Evolutionary conservation across 2,888 invertebrate genomes (phyloP).

Genomic region (Tromatobia lineatoria): DNA sequence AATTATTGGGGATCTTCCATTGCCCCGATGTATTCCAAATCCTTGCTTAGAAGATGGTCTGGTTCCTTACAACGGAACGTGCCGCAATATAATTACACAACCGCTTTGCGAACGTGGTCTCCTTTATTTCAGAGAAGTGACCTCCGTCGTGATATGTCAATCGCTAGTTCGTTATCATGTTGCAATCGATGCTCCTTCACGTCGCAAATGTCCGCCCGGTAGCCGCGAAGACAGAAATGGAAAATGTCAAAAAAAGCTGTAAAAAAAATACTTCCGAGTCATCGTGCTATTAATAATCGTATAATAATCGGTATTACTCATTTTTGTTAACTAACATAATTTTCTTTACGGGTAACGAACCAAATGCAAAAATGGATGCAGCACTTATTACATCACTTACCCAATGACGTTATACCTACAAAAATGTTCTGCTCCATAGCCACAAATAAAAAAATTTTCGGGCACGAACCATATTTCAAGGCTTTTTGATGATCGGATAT

Average conservation of each 20-base stretch:
- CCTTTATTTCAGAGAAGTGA: constrained; percentile 88
- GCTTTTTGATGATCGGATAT: too few relatives aligned
- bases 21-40: constrained; percentile 88
- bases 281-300: neutral
- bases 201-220: neutral
- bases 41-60: constrained; percentile 87
- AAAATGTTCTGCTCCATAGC: too few relatives aligned
- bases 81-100: constrained; percentile 85
- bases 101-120: constrained; percentile 86
- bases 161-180: neutral
- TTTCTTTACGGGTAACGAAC: too few relatives aligned
- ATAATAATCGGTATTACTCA: neutral
- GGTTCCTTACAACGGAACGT: constrained; percentile 86
- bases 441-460: too few relatives aligned
- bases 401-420: too few relatives aligned
- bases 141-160: constrained; percentile 87
- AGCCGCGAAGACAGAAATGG: neutral
- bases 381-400: too few relatives aligned
- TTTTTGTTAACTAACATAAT: too few relatives aligned
- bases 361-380: too few relatives aligned
- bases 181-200: neutral
- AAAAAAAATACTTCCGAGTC: neutral
- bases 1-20: constrained; percentile 79
- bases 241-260: neutral
- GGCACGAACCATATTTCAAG: too few relatives aligned